Evolutionary conservation across 2,113 vertebrate species (phyloP).

Genomic region (Heteronetta atricapilla): DNA sequence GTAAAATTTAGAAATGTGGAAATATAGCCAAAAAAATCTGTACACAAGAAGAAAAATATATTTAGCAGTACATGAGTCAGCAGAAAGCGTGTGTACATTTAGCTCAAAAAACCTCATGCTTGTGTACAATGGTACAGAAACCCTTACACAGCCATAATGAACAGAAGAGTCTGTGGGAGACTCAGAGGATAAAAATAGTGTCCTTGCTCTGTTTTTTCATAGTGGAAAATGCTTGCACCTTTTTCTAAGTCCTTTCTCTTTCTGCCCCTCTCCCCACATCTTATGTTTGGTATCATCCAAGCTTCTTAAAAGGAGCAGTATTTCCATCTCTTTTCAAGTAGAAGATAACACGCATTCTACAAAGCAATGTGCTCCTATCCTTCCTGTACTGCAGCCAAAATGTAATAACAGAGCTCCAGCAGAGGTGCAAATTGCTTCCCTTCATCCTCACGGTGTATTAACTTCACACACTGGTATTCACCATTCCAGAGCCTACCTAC

Average conservation of each 20-base stretch:
- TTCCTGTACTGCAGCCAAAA: slow-evolving; percentile 54
- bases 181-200: accelerated
- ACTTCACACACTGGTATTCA: slow-evolving; percentile 65
- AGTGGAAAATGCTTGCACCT: neutral
- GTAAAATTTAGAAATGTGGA: neutral
- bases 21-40: neutral
- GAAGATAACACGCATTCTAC: slow-evolving; percentile 29
- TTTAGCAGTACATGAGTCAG: neutral
- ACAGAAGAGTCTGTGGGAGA: neutral
- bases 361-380: slow-evolving; percentile 25
- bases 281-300: neutral
- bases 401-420: slow-evolving; percentile 52
- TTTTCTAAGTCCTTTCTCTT: neutral
- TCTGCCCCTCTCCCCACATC: neutral
- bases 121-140: neutral
- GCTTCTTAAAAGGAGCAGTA: neutral
- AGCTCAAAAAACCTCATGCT: neutral
- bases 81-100: neutral
- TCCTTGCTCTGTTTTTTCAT: neutral
- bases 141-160: neutral
- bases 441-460: slow-evolving; percentile 67
- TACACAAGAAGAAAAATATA: neutral
- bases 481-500: slow-evolving; percentile 54
- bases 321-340: slow-evolving; percentile 1
- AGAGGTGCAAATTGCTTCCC: slow-evolving; percentile 75